A percentile compares a stretch with the other conserved stretches of the same genome.
Conservation (phyloP, 92 coral and sea anemone genomes). For the Epizoanthus stellaris region DNA sequence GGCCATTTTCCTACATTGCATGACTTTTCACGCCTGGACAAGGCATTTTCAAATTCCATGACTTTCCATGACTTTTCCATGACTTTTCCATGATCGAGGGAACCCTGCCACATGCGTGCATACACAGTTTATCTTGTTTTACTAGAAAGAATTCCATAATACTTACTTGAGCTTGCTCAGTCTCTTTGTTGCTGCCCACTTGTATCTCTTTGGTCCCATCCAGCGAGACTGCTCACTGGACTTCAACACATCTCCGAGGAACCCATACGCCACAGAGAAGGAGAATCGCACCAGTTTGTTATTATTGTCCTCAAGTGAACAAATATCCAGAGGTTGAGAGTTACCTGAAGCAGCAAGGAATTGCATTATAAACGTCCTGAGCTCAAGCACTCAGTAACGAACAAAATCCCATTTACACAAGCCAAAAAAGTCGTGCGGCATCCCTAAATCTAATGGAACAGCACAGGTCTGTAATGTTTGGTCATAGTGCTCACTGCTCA, state of each 20-base stretch:
- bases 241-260: conserved; percentile 85
- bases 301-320: conserved; percentile 77
- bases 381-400: no score
- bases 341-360: conserved; percentile 52
- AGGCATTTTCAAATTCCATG: no score
- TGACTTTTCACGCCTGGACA: no score
- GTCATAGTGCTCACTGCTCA: no score
- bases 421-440: no score
- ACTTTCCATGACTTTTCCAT: no score
- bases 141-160: neutral
- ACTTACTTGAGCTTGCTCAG: conserved; percentile 74
- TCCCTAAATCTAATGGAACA: no score
- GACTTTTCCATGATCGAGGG: no score
- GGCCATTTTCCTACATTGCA: no score
- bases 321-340: conserved; percentile 74
- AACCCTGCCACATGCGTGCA: neutral
- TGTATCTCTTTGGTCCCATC: conserved; percentile 94
- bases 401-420: no score
- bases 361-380: no score
- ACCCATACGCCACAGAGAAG: conserved; percentile 86
- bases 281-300: conserved; percentile 73
- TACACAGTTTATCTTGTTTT: neutral
- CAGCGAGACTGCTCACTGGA: conserved; percentile 87
- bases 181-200: conserved; percentile 85
- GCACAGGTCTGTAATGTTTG: no score